Base-by-base conservation (phyloP, 2,113 vertebrate species). In the Periophthalmodon schlosseri region DNA sequence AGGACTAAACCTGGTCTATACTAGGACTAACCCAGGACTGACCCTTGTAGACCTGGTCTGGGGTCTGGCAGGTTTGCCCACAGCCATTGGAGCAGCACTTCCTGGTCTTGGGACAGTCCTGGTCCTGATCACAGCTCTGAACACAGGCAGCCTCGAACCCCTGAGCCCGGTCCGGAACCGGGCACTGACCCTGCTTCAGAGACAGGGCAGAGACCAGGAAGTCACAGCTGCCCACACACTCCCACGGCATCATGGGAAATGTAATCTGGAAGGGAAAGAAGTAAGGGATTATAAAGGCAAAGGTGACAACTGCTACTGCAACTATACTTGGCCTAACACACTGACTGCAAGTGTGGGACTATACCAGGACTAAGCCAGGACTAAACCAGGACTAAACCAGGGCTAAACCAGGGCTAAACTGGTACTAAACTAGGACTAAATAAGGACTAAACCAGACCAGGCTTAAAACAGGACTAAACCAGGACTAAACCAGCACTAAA, bases 131-230 rank as follows among this genome's bases (percentile, higher is more conserved):
- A 14, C 97, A 99, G 71, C 96, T 95, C 84, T 96, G 96, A 33
- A 98, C 96, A 8, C 97, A 99, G 77, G 97, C 97, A 0, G 97
- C 97, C 0, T 95, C 96, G 24, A 98, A 98, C 13, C 96, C 96
- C 0, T 95, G 95, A 80, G 96, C 96, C 57, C 86, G 93, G 74
- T 96, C 94, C 0, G 96, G 96, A 44, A 94, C 90, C 0, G 96
- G 96, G 75, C 97, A 99, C 33, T 92, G 93, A 2, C 96, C 96
- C 86, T 97, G 97, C 88, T 96, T 97, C 79, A 93, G 91, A 21
- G 86, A 86, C 83, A 94, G 78, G 81, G 94, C 91, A 0, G 95
- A 94, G 66, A 93, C 94, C 21, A 97, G 94, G 93, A 98, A 98
- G 92, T 97, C 95, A 20, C 97, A 98, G 93, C 97, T 99, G 46